Evolutionary conservation across 2,797 vertebrate species (phyloP).

Genomic region (Lithobates sylvaticus): DNA sequence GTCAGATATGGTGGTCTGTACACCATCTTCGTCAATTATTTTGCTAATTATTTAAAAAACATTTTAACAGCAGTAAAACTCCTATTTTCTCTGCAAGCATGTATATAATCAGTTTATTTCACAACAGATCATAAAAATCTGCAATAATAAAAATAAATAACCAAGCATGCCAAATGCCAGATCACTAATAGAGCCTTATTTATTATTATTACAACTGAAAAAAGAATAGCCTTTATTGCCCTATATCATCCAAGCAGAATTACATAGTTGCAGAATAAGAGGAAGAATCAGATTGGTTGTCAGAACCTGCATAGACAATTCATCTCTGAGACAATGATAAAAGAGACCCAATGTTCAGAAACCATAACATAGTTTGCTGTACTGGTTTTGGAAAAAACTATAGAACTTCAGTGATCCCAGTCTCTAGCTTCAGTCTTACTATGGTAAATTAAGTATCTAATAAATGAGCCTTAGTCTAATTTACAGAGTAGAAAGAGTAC

Average conservation of each 20-base stretch:
- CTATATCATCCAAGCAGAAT: not conserved
- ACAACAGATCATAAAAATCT: not conserved
- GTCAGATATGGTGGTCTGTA: not conserved
- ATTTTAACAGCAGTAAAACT: not conserved
- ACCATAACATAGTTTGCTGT: not conserved
- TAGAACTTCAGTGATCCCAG: not conserved
- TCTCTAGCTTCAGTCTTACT: not conserved
- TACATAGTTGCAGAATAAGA: not conserved
- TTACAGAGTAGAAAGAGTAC: conserved; percentile 4
- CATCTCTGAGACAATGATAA: not conserved
- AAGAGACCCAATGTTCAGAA: not conserved
- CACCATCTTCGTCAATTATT: not conserved
- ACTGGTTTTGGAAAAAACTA: not conserved
- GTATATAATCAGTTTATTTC: not conserved
- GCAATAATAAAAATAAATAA: not conserved
- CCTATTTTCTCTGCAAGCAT: not conserved
- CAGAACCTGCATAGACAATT: not conserved
- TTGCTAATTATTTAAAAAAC: not conserved
- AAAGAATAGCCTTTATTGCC: not conserved
- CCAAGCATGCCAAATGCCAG: not conserved
- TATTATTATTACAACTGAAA: too few species aligned
- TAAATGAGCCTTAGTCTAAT: not conserved
- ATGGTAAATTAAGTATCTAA: not conserved
- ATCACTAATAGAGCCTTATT: not conserved
- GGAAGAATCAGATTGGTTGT: not conserved